Conservation (phyloP, 2,113 vertebrate species). For the Odobenus rosmarus region DNA sequence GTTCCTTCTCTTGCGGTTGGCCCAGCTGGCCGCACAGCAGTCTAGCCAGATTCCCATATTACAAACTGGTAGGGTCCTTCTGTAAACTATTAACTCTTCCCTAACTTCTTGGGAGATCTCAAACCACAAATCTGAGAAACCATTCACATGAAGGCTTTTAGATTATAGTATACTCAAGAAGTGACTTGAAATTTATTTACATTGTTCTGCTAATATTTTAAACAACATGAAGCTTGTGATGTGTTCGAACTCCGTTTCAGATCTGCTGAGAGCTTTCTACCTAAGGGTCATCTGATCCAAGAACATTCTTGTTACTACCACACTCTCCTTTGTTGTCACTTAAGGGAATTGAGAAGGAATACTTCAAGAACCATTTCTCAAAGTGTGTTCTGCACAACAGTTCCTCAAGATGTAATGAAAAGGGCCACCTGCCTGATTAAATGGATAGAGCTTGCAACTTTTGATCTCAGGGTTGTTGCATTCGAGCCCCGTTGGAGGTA, state of each 20-base stretch:
- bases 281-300: not conserved
- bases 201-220: not conserved
- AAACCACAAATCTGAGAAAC: not conserved
- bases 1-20: not conserved
- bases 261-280: not conserved
- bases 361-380: constrained; percentile 23
- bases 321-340: not conserved
- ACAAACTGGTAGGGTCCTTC: not conserved
- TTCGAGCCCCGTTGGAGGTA: not conserved
- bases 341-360: not conserved
- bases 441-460: not conserved
- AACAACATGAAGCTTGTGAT: not conserved
- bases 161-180: not conserved
- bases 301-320: not conserved
- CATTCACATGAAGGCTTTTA: not conserved
- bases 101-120: not conserved
- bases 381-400: not conserved
- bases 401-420: not conserved
- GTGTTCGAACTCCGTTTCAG: not conserved
- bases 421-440: not conserved
- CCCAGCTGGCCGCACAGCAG: not conserved
- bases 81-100: not conserved
- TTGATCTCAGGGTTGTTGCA: not conserved
- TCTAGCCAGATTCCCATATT: not conserved
- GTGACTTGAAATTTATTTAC: not conserved